These are phyloP conservation scores for Chaitophorus viminalis DNA, from an alignment of 2,888 invertebrate genomes.

Conservation along the genomic window DNA sequence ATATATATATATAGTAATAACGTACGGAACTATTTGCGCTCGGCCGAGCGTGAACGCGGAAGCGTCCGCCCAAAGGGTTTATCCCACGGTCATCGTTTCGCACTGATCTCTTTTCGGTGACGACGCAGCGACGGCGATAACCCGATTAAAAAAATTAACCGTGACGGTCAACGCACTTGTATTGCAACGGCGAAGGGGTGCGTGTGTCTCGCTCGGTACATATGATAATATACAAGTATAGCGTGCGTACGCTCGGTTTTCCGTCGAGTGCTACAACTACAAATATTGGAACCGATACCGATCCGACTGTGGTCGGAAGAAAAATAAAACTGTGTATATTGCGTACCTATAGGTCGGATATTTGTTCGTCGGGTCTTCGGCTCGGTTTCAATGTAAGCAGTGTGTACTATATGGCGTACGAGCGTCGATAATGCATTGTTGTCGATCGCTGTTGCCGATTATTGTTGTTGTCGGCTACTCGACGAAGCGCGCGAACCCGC, in stretches of 20 bases:
- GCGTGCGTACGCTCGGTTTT: background rate
- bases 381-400: no score
- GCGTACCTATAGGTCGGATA: no score
- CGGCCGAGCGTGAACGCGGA: conserved; percentile 56
- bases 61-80: conserved; percentile 53
- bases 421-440: no score
- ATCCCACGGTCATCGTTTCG: conserved; percentile 62
- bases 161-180: conserved; percentile 55
- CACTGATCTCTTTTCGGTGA: conserved; percentile 42
- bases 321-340: no score
- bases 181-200: background rate
- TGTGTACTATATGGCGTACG: no score
- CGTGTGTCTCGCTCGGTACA: background rate
- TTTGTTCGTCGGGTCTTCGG: no score
- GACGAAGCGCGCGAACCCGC: background rate
- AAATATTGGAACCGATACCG: no score
- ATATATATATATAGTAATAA: background rate
- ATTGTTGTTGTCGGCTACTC: background rate
- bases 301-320: no score
- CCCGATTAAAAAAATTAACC: conserved; percentile 19
- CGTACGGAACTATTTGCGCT: conserved; percentile 47
- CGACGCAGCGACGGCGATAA: background rate
- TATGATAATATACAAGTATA: no score
- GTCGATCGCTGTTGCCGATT: no score
- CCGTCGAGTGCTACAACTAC: background rate